phyloP scores from a whole-genome alignment of 2,113 vertebrate species.

The Thalassarche chlororhynchos region DNA sequence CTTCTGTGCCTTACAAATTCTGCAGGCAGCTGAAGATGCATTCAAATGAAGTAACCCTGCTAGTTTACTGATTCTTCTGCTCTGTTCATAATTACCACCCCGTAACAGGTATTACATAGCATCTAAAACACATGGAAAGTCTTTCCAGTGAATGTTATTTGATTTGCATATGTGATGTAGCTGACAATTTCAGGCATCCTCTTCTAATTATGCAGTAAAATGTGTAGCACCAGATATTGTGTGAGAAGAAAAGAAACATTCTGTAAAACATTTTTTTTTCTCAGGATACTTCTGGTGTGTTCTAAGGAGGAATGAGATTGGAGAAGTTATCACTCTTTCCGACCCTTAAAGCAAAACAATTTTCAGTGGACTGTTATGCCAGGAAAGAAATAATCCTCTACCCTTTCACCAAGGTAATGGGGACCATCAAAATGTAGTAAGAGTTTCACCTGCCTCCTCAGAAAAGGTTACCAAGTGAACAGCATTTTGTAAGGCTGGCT shows the following conservation, averaged over 20 bases:
- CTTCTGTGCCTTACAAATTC: not conserved
- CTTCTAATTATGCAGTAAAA: conserved; percentile 22
- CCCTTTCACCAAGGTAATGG: not conserved
- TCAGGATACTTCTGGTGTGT: not conserved
- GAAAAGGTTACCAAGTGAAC: not conserved
- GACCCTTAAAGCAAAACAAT: not conserved
- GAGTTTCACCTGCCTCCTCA: not conserved
- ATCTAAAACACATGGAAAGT: not conserved
- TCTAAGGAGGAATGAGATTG: not conserved
- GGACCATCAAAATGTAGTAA: not conserved
- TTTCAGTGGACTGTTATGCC: not conserved
- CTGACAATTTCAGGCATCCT: not conserved
- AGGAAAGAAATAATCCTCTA: not conserved
- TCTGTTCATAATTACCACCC: not conserved
- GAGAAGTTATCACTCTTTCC: not conserved
- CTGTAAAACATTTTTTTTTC: not conserved
- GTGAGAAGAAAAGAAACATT: not conserved
- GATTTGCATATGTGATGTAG: not conserved
- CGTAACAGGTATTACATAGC: not conserved
- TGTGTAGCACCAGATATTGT: not conserved
- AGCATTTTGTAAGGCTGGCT: not conserved
- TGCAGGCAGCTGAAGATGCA: not conserved
- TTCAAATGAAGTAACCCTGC: not conserved
- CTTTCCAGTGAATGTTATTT: conserved; percentile 10
- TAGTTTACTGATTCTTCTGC: not conserved